These are phyloP conservation scores for Coboldia fuscipes DNA, from an alignment of 1,140 invertebrate species.

Conservation along the genomic window DNA sequence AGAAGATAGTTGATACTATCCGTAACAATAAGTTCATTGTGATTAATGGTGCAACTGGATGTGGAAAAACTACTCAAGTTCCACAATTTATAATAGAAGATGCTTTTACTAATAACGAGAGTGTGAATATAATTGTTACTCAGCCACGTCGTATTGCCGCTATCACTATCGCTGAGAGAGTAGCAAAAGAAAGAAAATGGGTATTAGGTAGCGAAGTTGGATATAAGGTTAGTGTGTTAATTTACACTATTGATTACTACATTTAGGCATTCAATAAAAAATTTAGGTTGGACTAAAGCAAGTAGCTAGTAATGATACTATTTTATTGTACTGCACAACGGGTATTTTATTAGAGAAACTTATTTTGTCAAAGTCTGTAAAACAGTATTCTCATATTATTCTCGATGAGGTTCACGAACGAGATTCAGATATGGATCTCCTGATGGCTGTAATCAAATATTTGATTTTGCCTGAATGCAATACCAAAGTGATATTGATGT, in stretches of 20 bases:
- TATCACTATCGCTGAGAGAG: slow-evolving; percentile 57
- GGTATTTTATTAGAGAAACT: slow-evolving; percentile 53
- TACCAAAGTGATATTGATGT: slow-evolving; percentile 57
- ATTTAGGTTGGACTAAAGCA: slow-evolving; percentile 24
- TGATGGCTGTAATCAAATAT: slow-evolving; percentile 50
- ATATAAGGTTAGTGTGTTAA: slow-evolving; percentile 30
- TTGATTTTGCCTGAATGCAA: not conserved
- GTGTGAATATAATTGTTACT: slow-evolving; percentile 56
- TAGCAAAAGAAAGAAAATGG: slow-evolving; percentile 60
- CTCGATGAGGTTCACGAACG: slow-evolving; percentile 92
- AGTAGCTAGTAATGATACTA: slow-evolving; percentile 32
- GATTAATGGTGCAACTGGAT: slow-evolving; percentile 61
- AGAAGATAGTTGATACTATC: slow-evolving; percentile 35
- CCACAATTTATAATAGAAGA: slow-evolving; percentile 62
- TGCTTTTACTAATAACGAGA: slow-evolving; percentile 20
- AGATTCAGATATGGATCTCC: slow-evolving; percentile 79
- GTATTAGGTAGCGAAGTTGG: slow-evolving; percentile 58
- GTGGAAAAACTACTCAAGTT: slow-evolving; percentile 54
- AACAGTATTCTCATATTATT: slow-evolving; percentile 75
- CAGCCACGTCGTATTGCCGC: slow-evolving; percentile 74
- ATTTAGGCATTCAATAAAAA: too few relatives aligned
- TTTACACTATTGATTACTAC: too few relatives aligned
- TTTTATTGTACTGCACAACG: slow-evolving; percentile 72
- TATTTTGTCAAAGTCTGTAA: slow-evolving; percentile 37
- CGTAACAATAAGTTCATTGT: slow-evolving; percentile 43